Conservation (phyloP, 1,140 invertebrate genomes). For the Ostrea edulis region DNA sequence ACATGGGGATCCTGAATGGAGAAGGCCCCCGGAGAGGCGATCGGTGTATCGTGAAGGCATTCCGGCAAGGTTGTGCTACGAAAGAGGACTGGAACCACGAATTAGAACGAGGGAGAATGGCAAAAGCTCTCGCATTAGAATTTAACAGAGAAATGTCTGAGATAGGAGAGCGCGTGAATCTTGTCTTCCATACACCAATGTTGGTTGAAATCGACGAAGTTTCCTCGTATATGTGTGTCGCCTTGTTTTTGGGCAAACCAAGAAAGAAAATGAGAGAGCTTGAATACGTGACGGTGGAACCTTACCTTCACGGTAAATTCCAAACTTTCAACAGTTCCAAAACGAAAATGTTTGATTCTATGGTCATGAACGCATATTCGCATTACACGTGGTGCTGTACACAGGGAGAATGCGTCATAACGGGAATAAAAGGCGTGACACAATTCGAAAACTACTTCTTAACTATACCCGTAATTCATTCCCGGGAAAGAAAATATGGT, state of each 20-base stretch:
- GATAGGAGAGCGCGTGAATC: slow-evolving; percentile 27
- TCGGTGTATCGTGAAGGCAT: slow-evolving; percentile 56
- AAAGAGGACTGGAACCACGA: slow-evolving; percentile 54
- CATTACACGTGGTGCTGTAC: slow-evolving; percentile 58
- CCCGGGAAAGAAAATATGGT: slow-evolving; percentile 48
- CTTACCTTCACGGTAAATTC: slow-evolving; percentile 55
- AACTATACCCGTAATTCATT: slow-evolving; percentile 57
- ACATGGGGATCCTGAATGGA: slow-evolving; percentile 56
- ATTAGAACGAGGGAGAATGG: slow-evolving; percentile 38
- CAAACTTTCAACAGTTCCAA: slow-evolving; percentile 53
- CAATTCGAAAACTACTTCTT: slow-evolving; percentile 49
- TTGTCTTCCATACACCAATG: slow-evolving; percentile 53
- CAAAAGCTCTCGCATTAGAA: slow-evolving; percentile 39
- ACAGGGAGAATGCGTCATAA: slow-evolving; percentile 48
- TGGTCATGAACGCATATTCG: slow-evolving; percentile 52
- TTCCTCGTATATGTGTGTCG: slow-evolving; percentile 52
- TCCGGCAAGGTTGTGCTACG: slow-evolving; percentile 50
- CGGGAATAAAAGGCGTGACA: slow-evolving; percentile 53
- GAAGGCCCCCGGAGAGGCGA: slow-evolving; percentile 55
- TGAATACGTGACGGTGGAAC: slow-evolving; percentile 54
- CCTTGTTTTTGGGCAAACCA: slow-evolving; percentile 53
- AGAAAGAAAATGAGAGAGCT: slow-evolving; percentile 55
- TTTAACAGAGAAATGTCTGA: slow-evolving; percentile 51
- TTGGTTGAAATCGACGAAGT: slow-evolving; percentile 59
- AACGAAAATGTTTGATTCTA: slow-evolving; percentile 43